A percentile compares a stretch with the other conserved stretches of the same genome.
phyloP scores from a whole-genome alignment of 2,888 invertebrate genomes.

The Caenorhabditis wallacei region DNA sequence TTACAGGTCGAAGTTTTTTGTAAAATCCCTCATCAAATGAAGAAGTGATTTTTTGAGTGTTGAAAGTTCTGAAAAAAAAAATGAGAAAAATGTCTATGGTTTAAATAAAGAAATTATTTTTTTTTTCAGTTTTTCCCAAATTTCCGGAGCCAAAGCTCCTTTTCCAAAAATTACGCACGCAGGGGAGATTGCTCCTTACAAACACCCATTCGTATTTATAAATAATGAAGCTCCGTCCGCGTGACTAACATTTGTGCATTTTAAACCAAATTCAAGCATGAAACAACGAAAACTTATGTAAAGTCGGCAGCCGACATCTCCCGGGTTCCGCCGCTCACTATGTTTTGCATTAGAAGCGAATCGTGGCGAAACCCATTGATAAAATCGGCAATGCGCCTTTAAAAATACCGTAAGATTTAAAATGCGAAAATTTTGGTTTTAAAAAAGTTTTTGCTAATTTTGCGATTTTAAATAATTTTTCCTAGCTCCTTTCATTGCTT shows the following conservation, averaged over 20 bases:
- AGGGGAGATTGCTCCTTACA: no score
- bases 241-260: background rate
- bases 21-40: constrained; percentile 21
- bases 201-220: background rate
- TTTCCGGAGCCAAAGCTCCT: background rate
- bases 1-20: constrained; percentile 49
- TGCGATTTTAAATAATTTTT: no score
- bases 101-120: no score
- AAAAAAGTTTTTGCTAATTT: background rate
- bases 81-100: no score
- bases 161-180: background rate
- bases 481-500: no score
- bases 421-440: background rate
- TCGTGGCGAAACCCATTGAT: no score
- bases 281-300: background rate
- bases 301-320: background rate
- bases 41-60: background rate
- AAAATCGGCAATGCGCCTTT: no score
- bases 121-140: background rate
- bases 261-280: no score
- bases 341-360: background rate
- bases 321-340: background rate
- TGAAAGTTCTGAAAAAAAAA: background rate
- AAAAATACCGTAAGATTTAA: no score
- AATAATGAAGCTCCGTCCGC: background rate